A percentile compares a stretch with the other conserved stretches of the same genome.
Conservation (phyloP, 2,888 invertebrate genomes). For the Microplitis deprimator region DNA sequence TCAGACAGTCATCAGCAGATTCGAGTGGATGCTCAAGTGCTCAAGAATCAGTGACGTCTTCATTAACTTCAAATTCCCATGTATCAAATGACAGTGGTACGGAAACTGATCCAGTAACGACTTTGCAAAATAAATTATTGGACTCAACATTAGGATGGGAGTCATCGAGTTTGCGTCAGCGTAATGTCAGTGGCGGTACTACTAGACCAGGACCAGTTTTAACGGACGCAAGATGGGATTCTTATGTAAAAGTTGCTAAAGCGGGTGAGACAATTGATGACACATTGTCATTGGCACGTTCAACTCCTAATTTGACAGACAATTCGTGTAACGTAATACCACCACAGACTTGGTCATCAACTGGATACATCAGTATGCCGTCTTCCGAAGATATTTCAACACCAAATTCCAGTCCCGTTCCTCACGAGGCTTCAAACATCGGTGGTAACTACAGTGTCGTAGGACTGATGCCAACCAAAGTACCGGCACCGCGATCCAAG, state of each 20-base stretch:
- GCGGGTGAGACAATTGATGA: constrained; percentile 60
- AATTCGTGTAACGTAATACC: constrained; percentile 59
- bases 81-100: constrained; percentile 71
- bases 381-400: constrained; percentile 64
- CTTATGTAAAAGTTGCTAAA: constrained; percentile 65
- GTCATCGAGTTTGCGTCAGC: constrained; percentile 64
- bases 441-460: constrained; percentile 61
- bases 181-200: constrained; percentile 58
- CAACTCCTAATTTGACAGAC: constrained; percentile 68
- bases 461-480: constrained; percentile 55
- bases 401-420: constrained; percentile 63
- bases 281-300: constrained; percentile 64
- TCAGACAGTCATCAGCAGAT: constrained; percentile 71
- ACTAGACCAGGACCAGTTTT: constrained; percentile 49
- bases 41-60: constrained; percentile 75
- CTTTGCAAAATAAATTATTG: constrained; percentile 61
- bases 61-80: constrained; percentile 73
- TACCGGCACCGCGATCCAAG: constrained; percentile 48
- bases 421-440: constrained; percentile 55
- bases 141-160: constrained; percentile 65
- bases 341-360: constrained; percentile 65
- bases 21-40: constrained; percentile 76
- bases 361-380: constrained; percentile 67
- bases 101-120: constrained; percentile 62
- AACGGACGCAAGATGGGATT: constrained; percentile 62